A percentile compares a stretch with the other conserved stretches of the same genome.
Evolutionary conservation across 2,113 vertebrate genomes (phyloP).

Genomic region (Phasianus colchicus): DNA sequence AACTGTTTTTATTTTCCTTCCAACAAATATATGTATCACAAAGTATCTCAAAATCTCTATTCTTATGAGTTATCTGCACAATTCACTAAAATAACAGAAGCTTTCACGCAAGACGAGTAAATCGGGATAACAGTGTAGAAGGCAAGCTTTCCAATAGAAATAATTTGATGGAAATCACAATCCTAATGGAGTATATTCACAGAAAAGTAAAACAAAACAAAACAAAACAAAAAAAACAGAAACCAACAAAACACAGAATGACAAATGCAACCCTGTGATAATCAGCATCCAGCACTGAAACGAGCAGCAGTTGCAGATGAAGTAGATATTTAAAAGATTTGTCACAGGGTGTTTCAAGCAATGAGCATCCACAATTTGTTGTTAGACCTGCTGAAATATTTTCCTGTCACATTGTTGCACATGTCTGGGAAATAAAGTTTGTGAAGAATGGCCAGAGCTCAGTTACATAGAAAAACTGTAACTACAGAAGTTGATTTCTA

Average conservation of each 20-base stretch:
- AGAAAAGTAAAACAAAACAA: not conserved
- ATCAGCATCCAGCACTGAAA: conserved; percentile 30
- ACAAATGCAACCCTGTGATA: conserved; percentile 15
- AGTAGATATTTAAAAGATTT: conserved; percentile 26
- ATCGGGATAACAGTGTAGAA: not conserved
- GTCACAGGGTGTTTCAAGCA: conserved; percentile 45
- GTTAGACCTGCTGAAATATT: not conserved
- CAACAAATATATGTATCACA: not conserved
- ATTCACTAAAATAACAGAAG: not conserved
- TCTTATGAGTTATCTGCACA: not conserved
- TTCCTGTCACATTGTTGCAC: not conserved
- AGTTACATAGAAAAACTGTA: not conserved
- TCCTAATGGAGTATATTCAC: not conserved
- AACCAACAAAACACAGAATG: not conserved
- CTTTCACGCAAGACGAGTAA: not conserved
- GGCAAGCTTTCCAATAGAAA: not conserved
- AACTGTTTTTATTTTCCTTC: conserved; percentile 72
- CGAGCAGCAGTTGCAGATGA: conserved; percentile 22
- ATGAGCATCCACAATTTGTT: conserved; percentile 22
- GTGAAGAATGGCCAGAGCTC: not conserved
- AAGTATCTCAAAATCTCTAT: not conserved
- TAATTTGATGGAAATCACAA: not conserved
- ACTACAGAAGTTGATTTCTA: not conserved
- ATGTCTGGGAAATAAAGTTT: conserved; percentile 1
- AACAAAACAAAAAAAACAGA: not conserved